A percentile compares a stretch with the other conserved stretches of the same genome.
phyloP scores from a whole-genome alignment of 1,140 invertebrate genomes.

The Penaeus chinensis region DNA sequence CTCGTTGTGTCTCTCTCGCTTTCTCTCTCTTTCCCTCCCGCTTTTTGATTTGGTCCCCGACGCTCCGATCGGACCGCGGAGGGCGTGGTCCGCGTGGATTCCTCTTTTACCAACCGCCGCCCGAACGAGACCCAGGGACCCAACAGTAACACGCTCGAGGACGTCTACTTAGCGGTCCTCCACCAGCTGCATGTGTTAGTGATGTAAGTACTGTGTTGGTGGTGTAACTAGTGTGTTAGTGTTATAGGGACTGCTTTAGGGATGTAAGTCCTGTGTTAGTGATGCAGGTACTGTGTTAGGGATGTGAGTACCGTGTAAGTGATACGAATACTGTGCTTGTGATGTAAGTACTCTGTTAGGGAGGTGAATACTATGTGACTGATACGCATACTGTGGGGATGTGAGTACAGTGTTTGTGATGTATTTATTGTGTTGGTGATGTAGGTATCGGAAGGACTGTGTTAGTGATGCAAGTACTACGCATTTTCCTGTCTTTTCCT shows the following conservation, averaged over 20 bases:
- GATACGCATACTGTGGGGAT: neutral
- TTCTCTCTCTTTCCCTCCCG: too few species aligned
- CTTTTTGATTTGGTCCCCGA: too few species aligned
- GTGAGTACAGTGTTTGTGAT: constrained; percentile 25
- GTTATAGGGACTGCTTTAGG: constrained; percentile 1
- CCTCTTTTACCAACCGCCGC: neutral
- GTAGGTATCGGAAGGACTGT: constrained; percentile 2
- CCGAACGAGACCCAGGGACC: neutral
- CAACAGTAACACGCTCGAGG: neutral
- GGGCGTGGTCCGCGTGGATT: neutral
- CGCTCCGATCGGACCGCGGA: too few species aligned
- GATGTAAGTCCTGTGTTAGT: constrained; percentile 21
- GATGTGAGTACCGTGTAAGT: neutral
- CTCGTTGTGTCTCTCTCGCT: too few species aligned
- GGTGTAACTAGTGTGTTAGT: constrained; percentile 8
- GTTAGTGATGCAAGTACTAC: constrained; percentile 37
- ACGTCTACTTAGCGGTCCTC: neutral
- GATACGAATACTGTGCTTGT: constrained; percentile 9
- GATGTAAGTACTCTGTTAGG: neutral
- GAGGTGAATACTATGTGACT: neutral
- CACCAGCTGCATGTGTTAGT: constrained; percentile 50
- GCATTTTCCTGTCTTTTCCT: too few species aligned
- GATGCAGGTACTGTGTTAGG: constrained; percentile 14
- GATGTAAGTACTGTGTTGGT: constrained; percentile 33
- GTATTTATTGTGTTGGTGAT: constrained; percentile 40